Evolutionary conservation across 2,797 vertebrate species (phyloP).

Genomic region (Esox lucius): DNA sequence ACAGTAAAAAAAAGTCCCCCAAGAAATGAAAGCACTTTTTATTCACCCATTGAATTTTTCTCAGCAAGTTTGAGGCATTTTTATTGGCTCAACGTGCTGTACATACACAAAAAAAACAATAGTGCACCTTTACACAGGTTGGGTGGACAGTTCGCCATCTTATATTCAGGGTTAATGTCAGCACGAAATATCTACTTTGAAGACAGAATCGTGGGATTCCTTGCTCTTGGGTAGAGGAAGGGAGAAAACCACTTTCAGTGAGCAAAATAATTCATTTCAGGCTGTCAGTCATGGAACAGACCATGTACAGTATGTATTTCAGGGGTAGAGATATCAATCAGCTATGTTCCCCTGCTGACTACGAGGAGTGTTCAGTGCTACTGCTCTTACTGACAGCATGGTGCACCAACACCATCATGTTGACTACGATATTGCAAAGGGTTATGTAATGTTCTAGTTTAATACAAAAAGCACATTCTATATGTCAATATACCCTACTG

Average conservation of each 20-base stretch:
- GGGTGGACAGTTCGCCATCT: neutral
- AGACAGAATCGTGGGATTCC: slow-evolving; percentile 36
- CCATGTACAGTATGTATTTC: slow-evolving; percentile 61
- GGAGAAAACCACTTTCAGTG: slow-evolving; percentile 60
- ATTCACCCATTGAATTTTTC: neutral
- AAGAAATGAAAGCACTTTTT: neutral
- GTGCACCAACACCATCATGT: slow-evolving; percentile 8
- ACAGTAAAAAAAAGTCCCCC: neutral
- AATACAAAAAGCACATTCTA: neutral
- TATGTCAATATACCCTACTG: neutral
- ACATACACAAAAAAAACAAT: neutral
- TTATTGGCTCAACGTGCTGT: neutral
- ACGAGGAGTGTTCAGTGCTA: neutral
- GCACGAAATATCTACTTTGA: neutral
- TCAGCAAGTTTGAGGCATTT: neutral
- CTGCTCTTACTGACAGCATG: neutral
- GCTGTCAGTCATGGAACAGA: slow-evolving; percentile 66
- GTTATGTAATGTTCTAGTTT: neutral
- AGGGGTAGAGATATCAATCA: slow-evolving; percentile 57
- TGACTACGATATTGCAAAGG: neutral
- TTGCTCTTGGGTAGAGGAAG: slow-evolving; percentile 59
- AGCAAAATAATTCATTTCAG: slow-evolving; percentile 70
- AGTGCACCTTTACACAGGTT: neutral
- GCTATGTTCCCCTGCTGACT: slow-evolving; percentile 24
- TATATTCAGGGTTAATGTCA: neutral